Conservation (phyloP, 1,140 invertebrate species). For the Portunus trituberculatus region DNA sequence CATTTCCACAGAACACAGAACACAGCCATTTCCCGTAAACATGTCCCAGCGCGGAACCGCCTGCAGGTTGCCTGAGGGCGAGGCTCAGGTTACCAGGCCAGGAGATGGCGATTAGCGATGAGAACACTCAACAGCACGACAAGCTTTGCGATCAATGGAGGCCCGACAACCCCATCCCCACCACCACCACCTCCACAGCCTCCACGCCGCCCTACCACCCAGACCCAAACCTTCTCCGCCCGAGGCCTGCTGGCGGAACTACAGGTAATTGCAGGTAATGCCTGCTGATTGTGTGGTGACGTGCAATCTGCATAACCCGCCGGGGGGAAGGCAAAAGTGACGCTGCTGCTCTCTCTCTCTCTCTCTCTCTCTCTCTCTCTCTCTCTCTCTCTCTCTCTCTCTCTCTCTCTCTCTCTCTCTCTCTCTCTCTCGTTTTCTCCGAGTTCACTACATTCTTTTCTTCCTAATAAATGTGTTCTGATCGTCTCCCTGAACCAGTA, state of each 20-base stretch:
- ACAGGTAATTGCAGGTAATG: neutral
- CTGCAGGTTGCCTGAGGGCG: neutral
- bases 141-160: neutral
- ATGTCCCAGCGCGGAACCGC: neutral
- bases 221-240: neutral
- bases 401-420: conserved; percentile 17
- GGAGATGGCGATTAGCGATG: neutral
- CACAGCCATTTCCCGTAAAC: neutral
- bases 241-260: neutral
- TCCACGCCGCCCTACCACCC: neutral
- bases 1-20: neutral
- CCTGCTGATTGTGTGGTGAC: neutral
- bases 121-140: neutral
- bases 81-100: neutral
- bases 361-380: neutral
- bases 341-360: no score
- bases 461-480: no score
- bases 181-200: neutral
- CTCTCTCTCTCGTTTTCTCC: neutral
- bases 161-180: neutral
- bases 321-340: neutral
- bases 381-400: conserved; percentile 17
- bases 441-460: neutral
- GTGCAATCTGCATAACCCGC: neutral
- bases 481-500: no score